These are phyloP conservation scores for Lingula anatina DNA, from an alignment of 2,888 invertebrate species.

Conservation along the genomic window DNA sequence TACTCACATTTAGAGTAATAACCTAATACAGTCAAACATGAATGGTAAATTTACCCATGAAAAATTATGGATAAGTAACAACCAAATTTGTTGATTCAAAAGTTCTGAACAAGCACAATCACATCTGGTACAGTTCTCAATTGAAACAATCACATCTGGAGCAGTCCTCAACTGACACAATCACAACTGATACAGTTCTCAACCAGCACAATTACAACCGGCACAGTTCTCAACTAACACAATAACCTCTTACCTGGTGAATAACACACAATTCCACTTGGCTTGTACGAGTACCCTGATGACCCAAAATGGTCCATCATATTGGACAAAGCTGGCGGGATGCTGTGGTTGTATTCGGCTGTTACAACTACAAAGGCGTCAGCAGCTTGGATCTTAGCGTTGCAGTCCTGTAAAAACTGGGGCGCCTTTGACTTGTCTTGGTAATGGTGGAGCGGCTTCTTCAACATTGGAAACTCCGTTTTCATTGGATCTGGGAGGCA, in stretches of 20 bases:
- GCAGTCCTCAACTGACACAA: too few relatives aligned
- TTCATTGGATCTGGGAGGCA: slow-evolving; percentile 47
- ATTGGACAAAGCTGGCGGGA: slow-evolving; percentile 54
- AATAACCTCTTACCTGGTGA: slow-evolving; percentile 25
- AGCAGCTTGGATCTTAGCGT: slow-evolving; percentile 29
- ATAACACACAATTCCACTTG: slow-evolving; percentile 41
- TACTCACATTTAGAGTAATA: too few relatives aligned
- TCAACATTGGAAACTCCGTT: slow-evolving; percentile 36
- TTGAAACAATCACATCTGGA: too few relatives aligned
- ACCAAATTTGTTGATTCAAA: too few relatives aligned
- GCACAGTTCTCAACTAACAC: too few relatives aligned
- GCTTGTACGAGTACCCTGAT: slow-evolving; percentile 45
- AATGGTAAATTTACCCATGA: too few relatives aligned
- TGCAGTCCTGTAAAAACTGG: slow-evolving; percentile 16
- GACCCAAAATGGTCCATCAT: slow-evolving; percentile 54
- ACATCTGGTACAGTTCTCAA: too few relatives aligned
- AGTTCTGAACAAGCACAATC: too few relatives aligned
- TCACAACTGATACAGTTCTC: background rate
- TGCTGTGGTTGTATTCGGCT: slow-evolving; percentile 50
- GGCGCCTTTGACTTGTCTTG: slow-evolving; percentile 19
- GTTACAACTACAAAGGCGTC: slow-evolving; percentile 53
- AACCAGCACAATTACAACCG: too few relatives aligned
- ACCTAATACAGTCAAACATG: too few relatives aligned
- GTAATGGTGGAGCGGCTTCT: slow-evolving; percentile 29
- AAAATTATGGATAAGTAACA: too few relatives aligned